A percentile compares a stretch with the other conserved stretches of the same genome.
Evolutionary conservation across 2,797 vertebrate genomes (phyloP).

Genomic region (Gymnopithys bicolor): DNA sequence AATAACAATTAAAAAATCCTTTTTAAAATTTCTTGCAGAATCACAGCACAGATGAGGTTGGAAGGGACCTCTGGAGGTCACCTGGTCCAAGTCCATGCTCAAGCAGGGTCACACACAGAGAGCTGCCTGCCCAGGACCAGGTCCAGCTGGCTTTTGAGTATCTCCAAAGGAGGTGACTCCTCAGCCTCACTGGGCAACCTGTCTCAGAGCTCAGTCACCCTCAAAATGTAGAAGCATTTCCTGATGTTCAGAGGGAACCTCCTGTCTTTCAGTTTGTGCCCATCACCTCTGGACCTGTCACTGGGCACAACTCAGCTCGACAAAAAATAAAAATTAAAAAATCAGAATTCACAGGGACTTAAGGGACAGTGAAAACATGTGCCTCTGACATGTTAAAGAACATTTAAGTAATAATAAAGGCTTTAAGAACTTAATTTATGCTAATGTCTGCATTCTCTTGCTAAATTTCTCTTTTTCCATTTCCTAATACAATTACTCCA

Average conservation of each 20-base stretch:
- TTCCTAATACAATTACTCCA: neutral
- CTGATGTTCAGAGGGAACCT: neutral
- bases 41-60: neutral
- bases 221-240: neutral
- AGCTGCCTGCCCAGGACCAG: rapidly evolving
- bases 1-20: neutral
- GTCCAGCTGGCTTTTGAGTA: neutral
- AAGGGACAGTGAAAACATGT: neutral
- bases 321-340: neutral
- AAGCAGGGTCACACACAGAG: neutral
- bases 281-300: neutral
- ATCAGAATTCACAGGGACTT: neutral
- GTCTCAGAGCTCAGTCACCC: neutral
- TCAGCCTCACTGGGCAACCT: neutral
- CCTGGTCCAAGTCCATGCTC: neutral
- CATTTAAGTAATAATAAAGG: neutral
- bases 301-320: neutral
- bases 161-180: neutral
- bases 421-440: neutral
- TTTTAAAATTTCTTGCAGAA: neutral
- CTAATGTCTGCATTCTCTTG: neutral
- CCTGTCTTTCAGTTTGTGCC: neutral
- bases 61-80: neutral
- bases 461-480: neutral
- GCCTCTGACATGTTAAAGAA: neutral